Base-by-base conservation (phyloP, 2,113 vertebrate genomes). In the Paramisgurnus dabryanus region DNA sequence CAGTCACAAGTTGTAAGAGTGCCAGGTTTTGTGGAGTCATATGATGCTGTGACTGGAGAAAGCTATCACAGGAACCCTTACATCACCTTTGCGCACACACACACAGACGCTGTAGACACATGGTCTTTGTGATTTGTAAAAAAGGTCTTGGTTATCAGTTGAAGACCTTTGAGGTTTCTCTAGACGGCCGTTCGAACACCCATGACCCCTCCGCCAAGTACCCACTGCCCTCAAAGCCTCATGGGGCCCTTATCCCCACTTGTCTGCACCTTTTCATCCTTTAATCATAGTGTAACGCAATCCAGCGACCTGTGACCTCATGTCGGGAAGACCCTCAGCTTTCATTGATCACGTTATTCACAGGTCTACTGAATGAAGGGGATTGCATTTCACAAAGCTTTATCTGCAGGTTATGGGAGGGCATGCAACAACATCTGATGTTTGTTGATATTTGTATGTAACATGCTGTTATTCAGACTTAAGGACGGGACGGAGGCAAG, bases 251-350 rank as follows among this genome's bases (percentile, higher is more conserved):
- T 41, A 67, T 74, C 78, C 70, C 71, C 7, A 45, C 70, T 79
- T 75, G 69, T 75, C 61, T 18, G 65, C 55, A 76, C 75, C 53
- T 82, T 83, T 82, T 86, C 72, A 77, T 82, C 67, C 67, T 57
- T 71, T 82, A 86, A 84, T 84, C 82, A 77, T 68, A 77, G 78
- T 80, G 85, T 82, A 82, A 82, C 40, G 71, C 61, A 82, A 69
- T 76, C 79, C 68, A 10, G 6, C 65, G 76, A 78, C 82, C 79
- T 72, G 13, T 55, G 72, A 84, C 73, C 74, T 79, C 60, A 41
- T 63, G 50, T 67, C 49, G 39, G 70, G 66, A 47, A 70, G 47
- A 79, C 18, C 79, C 50, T 75, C 80, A 64, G 75, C 67, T 65
- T 75, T 22, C 65, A 79, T 78, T 73, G 41, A 76, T 79, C 81